Evolutionary conservation across 2,797 vertebrate genomes (phyloP).

Genomic region (Chelmon rostratus): DNA sequence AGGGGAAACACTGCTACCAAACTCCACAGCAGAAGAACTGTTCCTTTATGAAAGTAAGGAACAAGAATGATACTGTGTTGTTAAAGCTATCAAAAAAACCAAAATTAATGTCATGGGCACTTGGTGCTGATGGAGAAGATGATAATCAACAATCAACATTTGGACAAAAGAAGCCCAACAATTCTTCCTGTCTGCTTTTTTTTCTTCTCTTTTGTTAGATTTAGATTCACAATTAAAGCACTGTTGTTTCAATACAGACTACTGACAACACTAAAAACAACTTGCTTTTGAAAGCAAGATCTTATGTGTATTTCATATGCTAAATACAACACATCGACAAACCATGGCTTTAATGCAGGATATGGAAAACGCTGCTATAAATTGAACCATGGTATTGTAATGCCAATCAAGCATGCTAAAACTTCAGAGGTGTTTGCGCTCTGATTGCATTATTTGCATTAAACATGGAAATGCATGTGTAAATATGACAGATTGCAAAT

Average conservation of each 20-base stretch:
- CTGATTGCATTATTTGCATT: background rate
- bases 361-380: no score
- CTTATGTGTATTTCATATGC: background rate
- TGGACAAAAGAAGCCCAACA: background rate
- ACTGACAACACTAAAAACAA: background rate
- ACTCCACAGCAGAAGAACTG: constrained; percentile 25
- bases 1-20: constrained; percentile 52
- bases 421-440: background rate
- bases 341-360: background rate
- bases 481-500: background rate
- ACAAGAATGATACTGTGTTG: background rate
- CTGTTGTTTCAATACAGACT: background rate
- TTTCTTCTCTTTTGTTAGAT: background rate
- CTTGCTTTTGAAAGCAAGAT: background rate
- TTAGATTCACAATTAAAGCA: background rate
- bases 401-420: background rate
- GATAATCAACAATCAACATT: background rate
- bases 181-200: background rate
- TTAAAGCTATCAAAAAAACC: constrained; percentile 3
- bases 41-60: constrained; percentile 19
- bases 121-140: constrained; percentile 2
- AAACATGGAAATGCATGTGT: background rate
- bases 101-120: background rate
- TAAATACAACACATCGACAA: background rate
- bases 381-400: background rate